Conservation (phyloP, 2,888 invertebrate species). For the Lissonota sp. region DNA sequence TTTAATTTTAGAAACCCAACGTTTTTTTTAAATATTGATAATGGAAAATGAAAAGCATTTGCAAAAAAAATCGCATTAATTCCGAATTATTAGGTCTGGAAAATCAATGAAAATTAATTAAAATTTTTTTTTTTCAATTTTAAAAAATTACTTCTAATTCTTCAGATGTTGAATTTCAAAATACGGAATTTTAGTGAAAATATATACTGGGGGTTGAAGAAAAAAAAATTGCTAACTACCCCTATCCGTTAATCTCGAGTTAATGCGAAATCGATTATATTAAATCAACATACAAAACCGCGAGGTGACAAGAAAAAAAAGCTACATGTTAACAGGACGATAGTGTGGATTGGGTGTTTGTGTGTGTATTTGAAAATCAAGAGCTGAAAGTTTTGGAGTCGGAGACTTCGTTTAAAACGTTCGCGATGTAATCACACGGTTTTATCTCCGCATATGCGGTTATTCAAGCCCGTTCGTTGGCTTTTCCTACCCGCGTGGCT, state of each 20-base stretch:
- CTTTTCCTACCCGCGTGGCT: constrained; percentile 35
- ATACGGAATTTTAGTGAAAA: no score
- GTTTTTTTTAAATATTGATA: no score
- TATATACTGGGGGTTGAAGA: no score
- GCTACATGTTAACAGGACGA: not conserved
- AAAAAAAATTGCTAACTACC: no score
- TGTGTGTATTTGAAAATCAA: constrained; percentile 22
- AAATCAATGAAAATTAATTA: no score
- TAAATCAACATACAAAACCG: not conserved
- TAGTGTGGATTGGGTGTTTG: not conserved
- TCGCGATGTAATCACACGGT: constrained; percentile 53
- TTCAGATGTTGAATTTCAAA: no score
- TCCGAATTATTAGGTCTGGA: no score
- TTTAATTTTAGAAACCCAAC: no score
- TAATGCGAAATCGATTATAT: not conserved
- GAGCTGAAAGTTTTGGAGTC: constrained; percentile 49
- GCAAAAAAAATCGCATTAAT: no score
- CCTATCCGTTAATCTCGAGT: not conserved
- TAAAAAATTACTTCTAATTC: no score
- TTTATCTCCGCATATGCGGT: constrained; percentile 39
- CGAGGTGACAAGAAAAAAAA: not conserved
- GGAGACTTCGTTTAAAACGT: constrained; percentile 49
- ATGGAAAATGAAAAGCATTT: no score
- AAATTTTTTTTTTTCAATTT: no score
- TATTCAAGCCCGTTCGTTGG: constrained; percentile 56